Evolutionary conservation across 2,113 vertebrate genomes (phyloP).

Genomic region (Anguilla rostrata): DNA sequence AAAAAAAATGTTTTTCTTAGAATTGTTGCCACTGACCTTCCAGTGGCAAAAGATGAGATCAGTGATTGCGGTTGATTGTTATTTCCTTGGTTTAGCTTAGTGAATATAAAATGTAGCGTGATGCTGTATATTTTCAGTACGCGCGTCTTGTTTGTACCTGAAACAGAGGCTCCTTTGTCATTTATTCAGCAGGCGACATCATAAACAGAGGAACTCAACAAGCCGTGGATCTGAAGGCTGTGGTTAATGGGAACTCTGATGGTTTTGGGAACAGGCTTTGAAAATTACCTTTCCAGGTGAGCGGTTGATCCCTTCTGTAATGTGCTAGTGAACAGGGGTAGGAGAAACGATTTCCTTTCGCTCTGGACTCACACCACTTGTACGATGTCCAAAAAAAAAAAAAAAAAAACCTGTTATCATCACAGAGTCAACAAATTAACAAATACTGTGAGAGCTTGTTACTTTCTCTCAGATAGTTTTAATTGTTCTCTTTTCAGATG

Average conservation of each 20-base stretch:
- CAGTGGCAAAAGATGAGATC: too few species aligned
- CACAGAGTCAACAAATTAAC: background rate
- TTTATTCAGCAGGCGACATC: background rate
- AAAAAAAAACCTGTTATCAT: background rate
- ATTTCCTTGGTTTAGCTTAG: background rate
- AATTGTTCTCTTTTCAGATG: background rate
- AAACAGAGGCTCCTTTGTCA: background rate
- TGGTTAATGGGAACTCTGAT: conserved; percentile 13
- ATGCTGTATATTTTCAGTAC: background rate
- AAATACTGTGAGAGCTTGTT: conserved; percentile 13
- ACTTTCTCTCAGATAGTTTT: conserved; percentile 11
- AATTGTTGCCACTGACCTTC: too few species aligned
- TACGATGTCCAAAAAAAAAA: background rate
- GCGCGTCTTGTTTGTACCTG: background rate
- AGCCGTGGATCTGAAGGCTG: background rate
- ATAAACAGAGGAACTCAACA: background rate
- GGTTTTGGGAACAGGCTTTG: conserved; percentile 6
- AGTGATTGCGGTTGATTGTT: background rate
- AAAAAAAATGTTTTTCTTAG: too few species aligned
- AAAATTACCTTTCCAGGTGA: conserved; percentile 35
- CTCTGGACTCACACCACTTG: background rate
- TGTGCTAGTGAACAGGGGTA: conserved; percentile 15
- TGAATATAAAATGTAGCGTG: background rate
- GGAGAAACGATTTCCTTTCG: background rate
- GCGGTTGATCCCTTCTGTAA: conserved; percentile 10